phyloP scores from a whole-genome alignment of 2,113 vertebrate species.

The Pedetes capensis region DNA sequence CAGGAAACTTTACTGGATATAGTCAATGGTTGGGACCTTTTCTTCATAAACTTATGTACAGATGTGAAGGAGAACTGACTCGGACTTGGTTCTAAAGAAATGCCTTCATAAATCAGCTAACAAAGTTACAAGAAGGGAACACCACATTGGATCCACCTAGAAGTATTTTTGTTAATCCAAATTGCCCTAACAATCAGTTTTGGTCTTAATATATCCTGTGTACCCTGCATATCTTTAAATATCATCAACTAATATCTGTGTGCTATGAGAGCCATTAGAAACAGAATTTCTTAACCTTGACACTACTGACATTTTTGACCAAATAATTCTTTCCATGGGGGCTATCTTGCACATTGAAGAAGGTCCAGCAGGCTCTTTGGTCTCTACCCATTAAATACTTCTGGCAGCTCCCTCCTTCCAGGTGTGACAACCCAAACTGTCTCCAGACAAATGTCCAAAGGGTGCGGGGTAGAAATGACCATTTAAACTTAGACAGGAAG shows the following conservation, averaged over 20 bases:
- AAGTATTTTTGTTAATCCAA: neutral
- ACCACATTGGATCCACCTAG: neutral
- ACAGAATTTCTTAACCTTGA: neutral
- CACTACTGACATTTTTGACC: neutral
- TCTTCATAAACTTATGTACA: neutral
- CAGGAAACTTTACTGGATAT: neutral
- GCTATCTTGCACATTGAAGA: neutral
- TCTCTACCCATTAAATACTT: neutral
- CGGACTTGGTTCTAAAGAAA: neutral
- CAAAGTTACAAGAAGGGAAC: neutral
- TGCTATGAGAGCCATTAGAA: neutral
- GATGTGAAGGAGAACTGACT: neutral
- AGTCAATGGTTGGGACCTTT: neutral
- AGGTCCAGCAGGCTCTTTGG: too few species aligned
- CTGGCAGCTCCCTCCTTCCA: neutral
- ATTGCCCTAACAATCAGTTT: neutral
- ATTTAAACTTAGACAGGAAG: too few species aligned
- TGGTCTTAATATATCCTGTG: neutral
- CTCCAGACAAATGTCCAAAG: neutral
- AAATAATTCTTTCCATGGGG: neutral
- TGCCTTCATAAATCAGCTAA: neutral
- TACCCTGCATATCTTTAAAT: neutral
- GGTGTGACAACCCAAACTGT: neutral
- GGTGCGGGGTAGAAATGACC: neutral
- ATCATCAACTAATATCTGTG: neutral